phyloP scores from a whole-genome alignment of 2,797 vertebrate genomes.

The Hapalemur alaotrensis region DNA sequence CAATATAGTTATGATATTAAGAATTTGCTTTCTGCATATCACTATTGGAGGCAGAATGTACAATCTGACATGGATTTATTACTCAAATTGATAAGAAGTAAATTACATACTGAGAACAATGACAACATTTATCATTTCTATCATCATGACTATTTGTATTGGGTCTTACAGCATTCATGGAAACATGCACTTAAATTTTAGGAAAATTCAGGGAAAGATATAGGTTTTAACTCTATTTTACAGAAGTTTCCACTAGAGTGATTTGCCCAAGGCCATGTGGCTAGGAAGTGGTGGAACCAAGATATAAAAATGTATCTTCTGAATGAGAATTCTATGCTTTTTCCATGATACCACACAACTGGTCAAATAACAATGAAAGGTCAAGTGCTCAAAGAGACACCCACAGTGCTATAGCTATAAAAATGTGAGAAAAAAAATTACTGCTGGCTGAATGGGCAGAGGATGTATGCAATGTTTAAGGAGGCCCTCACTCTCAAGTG shows the following conservation, averaged over 20 bases:
- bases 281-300: background rate
- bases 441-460: background rate
- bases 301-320: background rate
- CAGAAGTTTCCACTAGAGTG: background rate
- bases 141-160: background rate
- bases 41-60: background rate
- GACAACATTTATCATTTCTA: background rate
- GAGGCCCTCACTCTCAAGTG: background rate
- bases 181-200: background rate
- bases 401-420: background rate
- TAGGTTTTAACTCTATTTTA: constrained; percentile 14
- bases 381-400: background rate
- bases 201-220: background rate
- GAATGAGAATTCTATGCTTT: background rate
- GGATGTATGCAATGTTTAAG: background rate
- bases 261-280: background rate
- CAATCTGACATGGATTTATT: background rate
- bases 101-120: background rate
- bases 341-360: background rate
- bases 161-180: background rate
- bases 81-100: background rate
- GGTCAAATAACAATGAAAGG: background rate
- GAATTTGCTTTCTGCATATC: background rate
- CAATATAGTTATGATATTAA: background rate
- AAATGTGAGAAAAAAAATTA: background rate